Evolutionary conservation across 2,113 vertebrate genomes (phyloP).

Genomic region (Labeo rohita): DNA sequence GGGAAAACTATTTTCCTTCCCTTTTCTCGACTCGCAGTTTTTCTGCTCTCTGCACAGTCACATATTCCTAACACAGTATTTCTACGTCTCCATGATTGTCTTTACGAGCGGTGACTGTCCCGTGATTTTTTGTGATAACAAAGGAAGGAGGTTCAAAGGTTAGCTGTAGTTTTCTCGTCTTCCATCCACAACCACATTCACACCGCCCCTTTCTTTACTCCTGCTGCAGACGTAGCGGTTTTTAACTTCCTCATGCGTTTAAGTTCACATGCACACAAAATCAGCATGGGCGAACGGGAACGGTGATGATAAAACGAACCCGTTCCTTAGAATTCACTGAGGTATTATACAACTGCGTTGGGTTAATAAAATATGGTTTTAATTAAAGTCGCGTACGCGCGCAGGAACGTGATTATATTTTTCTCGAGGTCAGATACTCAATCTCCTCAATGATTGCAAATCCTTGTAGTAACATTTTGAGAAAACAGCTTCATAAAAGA

Average conservation of each 20-base stretch:
- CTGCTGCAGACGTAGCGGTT: constrained; percentile 70
- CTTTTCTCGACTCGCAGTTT: constrained; percentile 13
- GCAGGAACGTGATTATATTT: not conserved
- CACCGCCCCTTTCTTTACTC: constrained; percentile 50
- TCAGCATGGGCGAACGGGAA: not conserved
- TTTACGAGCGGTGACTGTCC: constrained; percentile 61
- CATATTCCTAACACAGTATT: not conserved
- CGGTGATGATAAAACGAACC: not conserved
- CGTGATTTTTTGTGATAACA: constrained; percentile 70
- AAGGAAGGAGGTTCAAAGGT: constrained; percentile 77
- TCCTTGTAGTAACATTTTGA: not conserved
- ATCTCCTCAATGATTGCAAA: not conserved
- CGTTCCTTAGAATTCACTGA: not conserved
- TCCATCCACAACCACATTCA: constrained; percentile 59
- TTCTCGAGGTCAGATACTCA: not conserved
- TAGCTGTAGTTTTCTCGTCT: constrained; percentile 60
- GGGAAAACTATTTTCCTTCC: constrained; percentile 6
- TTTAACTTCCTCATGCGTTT: constrained; percentile 70
- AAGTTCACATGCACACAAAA: not conserved
- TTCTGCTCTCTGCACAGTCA: not conserved
- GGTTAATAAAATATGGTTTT: not conserved
- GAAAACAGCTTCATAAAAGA: not conserved
- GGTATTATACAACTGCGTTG: not conserved
- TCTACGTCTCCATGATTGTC: constrained; percentile 11
- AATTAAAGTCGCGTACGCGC: not conserved